These are phyloP conservation scores for Trypoxylon attenuatum DNA, from an alignment of 2,888 invertebrate genomes.

Conservation along the genomic window DNA sequence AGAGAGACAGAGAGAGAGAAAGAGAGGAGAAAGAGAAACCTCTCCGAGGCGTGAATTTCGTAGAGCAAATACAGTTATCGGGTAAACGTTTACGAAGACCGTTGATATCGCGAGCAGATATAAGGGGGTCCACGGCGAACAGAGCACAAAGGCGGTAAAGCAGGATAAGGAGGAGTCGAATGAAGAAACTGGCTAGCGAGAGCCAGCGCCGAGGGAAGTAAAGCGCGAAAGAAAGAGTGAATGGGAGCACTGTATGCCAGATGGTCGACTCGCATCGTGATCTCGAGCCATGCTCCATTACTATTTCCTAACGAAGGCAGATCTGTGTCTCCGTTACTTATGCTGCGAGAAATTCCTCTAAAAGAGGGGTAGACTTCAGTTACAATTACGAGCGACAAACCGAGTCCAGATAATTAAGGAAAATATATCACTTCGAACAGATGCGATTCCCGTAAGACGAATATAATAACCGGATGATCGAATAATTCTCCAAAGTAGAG, in stretches of 20 bases:
- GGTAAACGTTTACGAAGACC: constrained; percentile 15
- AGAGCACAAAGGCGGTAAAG: constrained; percentile 45
- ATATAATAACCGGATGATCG: too few relatives aligned
- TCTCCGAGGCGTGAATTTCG: too few relatives aligned
- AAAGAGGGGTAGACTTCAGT: constrained; percentile 2
- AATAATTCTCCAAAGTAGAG: too few relatives aligned
- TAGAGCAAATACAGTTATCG: constrained; percentile 35
- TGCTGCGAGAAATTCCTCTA: constrained; percentile 12
- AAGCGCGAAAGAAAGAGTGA: constrained; percentile 51
- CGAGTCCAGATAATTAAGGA: constrained; percentile 33
- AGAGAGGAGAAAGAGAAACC: too few relatives aligned
- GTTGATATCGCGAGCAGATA: constrained; percentile 48
- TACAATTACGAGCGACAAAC: background rate
- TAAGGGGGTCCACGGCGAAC: constrained; percentile 24
- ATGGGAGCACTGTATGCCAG: constrained; percentile 63
- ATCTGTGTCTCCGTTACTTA: constrained; percentile 29
- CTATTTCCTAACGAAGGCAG: constrained; percentile 50
- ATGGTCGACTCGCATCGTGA: constrained; percentile 48
- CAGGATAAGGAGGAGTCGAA: constrained; percentile 39
- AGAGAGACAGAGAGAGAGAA: background rate
- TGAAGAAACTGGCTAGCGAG: constrained; percentile 31
- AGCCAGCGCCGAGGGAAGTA: background rate
- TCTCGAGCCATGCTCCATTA: constrained; percentile 34
- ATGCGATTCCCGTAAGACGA: too few relatives aligned
- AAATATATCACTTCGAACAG: constrained; percentile 23